These are phyloP conservation scores for Willowsia nigromaculata DNA, from an alignment of 2,888 invertebrate species.

Conservation along the genomic window DNA sequence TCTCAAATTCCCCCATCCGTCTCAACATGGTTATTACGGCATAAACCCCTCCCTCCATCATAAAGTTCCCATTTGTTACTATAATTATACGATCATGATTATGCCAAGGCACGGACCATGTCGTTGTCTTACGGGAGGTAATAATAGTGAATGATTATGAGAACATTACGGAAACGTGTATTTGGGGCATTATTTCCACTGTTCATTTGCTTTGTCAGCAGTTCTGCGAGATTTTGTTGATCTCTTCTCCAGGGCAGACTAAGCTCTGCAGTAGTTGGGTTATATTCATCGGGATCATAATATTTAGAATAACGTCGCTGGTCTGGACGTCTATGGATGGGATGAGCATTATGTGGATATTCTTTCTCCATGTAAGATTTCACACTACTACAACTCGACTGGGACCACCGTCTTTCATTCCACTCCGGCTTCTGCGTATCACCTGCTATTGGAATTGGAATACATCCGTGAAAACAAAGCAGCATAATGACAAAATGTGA, in stretches of 20 bases:
- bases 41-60: too few relatives aligned
- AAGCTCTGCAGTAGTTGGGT: slow-evolving; percentile 75
- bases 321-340: slow-evolving; percentile 74
- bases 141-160: neutral
- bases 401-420: slow-evolving; percentile 78
- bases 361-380: slow-evolving; percentile 78
- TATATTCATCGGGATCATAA: slow-evolving; percentile 76
- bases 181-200: slow-evolving; percentile 51
- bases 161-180: slow-evolving; percentile 70
- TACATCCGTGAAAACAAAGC: neutral
- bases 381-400: slow-evolving; percentile 76
- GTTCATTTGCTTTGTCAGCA: slow-evolving; percentile 42
- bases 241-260: slow-evolving; percentile 78
- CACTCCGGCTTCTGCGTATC: slow-evolving; percentile 70
- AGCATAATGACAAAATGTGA: neutral
- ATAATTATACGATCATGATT: too few relatives aligned
- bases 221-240: slow-evolving; percentile 45
- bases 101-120: too few relatives aligned
- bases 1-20: too few relatives aligned
- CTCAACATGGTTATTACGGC: too few relatives aligned
- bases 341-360: slow-evolving; percentile 75
- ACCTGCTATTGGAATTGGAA: slow-evolving; percentile 68
- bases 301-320: slow-evolving; percentile 74
- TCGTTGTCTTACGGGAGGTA: neutral
- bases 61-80: too few relatives aligned